Evolutionary conservation across 1,140 invertebrate genomes (phyloP), one percentile per base, ranked within the genome.

Genomic region (Ostrea edulis): DNA sequence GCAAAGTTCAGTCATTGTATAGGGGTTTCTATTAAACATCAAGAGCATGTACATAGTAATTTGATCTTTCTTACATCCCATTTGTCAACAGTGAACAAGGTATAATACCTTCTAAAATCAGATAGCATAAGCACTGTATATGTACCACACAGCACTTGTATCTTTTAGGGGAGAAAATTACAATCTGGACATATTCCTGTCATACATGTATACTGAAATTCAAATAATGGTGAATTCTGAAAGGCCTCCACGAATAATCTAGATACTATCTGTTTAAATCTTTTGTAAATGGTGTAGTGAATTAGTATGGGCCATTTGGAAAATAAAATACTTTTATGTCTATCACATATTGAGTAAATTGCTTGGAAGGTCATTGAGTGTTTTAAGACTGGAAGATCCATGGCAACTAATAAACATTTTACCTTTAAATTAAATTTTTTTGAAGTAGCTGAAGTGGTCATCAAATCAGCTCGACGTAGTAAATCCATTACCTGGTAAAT

Each of bases 381-480:
- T 25, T 25, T n/a, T 62, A 35, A 22, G 68, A 9, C 29, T 2
- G 12, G 7, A 29, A 77, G 68, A 14, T 77, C 68, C 25, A 77
- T 77, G 68, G 29, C 68, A 77, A 77, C 68, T 0, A 25, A 77
- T 77, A 77, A 77, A 77, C 68, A 77, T 35, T 77, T 77, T 77
- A 77, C 68, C 68, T 77, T 77, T 77, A 77, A 77, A 77, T 77
- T 77, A 14, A 14, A 29, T 35, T 29, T 77, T 77, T 77, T 62
- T 29, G 25, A 25, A 77, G 25, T 25, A 77, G 68, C 9, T 29
- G 9, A 77, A 77, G 68, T 77, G 68, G 68, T 29, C 68, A 77
- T 77, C 22, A 77, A 77, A 25, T 35, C 68, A 77, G 25, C 7
- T 62, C n/a, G 20, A 68, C 2, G 20, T 9, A 12, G 25, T 11